Evolutionary conservation across 1,140 invertebrate genomes (phyloP).

Genomic region (Drosophila rhopaloa): DNA sequence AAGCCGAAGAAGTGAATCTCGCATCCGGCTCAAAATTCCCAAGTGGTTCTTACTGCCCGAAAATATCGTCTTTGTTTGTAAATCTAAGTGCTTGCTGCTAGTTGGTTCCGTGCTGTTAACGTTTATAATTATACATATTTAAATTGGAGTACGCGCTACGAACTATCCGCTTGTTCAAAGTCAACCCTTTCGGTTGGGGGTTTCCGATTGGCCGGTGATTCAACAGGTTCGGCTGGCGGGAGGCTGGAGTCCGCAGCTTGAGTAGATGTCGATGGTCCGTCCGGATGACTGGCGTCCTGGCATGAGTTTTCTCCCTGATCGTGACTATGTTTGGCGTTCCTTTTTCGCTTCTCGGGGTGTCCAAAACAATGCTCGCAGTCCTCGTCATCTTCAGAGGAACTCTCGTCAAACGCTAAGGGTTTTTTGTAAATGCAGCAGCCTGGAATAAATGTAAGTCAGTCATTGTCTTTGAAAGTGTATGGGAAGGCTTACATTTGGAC

Average conservation of each 20-base stretch:
- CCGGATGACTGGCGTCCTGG: neutral
- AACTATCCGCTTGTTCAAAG: slow-evolving; percentile 17
- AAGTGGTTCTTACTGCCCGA: slow-evolving; percentile 19
- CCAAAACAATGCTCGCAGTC: slow-evolving; percentile 95
- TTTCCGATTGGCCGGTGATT: neutral
- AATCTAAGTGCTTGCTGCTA: slow-evolving; percentile 3
- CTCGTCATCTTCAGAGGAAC: slow-evolving; percentile 91
- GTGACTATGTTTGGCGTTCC: slow-evolving; percentile 71
- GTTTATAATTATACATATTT: slow-evolving; percentile 38
- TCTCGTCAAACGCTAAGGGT: slow-evolving; percentile 91
- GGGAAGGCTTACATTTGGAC: slow-evolving; percentile 92
- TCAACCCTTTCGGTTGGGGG: neutral
- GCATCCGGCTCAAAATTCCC: neutral
- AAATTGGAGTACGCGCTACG: slow-evolving; percentile 21
- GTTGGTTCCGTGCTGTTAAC: slow-evolving; percentile 44
- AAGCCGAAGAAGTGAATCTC: slow-evolving; percentile 58
- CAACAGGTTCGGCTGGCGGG: slow-evolving; percentile 5
- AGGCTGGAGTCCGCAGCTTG: slow-evolving; percentile 2
- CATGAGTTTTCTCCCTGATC: slow-evolving; percentile 16
- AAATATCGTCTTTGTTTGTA: slow-evolving; percentile 24
- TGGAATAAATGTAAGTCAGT: slow-evolving; percentile 67
- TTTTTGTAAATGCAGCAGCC: slow-evolving; percentile 96
- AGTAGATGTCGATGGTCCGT: slow-evolving; percentile 52
- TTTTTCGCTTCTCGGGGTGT: slow-evolving; percentile 90
- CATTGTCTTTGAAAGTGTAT: no score